Base-by-base conservation (phyloP, 2,113 vertebrate genomes). In the Calonectris borealis region DNA sequence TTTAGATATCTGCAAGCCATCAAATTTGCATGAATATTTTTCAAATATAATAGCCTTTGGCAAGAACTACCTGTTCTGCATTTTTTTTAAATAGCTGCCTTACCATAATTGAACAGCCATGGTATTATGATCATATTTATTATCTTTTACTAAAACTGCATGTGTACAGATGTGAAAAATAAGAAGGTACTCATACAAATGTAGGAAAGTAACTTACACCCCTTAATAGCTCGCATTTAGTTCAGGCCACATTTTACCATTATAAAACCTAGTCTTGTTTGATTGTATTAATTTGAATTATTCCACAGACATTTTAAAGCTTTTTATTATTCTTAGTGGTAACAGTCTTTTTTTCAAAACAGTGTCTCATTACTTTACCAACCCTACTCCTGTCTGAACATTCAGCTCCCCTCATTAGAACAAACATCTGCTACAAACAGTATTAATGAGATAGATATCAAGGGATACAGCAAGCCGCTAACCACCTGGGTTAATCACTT, bases 341-440 rank as follows among this genome's bases (percentile, higher is more conserved):
- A 94, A 29, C 38, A 64, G 72, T 62, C 75, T 88, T 90, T 92
- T 79, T 62, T 84, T 40, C 38, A 78, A 82, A 72, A 95, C 83
- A 54, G 85, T 18, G 16, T 88, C 91, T 97, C 88, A 96, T 97
- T 97, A 97, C 93, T 81, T 95, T 75, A 94, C 73, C 60, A 83
- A 61, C 86, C 78, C 82, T 86, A 92, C 70, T 96, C 88, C 90
- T 94, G 88, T 84, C 93, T 97, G 95, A 98, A 97, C 91, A 94
- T 95, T 96, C 92, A 88, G 94, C 94, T 98, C 85, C 61, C 76
- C 93, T 98, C 96, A 98, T 97, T 97, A 98, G 93, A 97, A 95
- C 77, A 97, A 98, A 97, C 97, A 98, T 96, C 97, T 98, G 96
- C 95, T 97, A 95, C 95, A 95, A 97, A 93, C 77, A 87, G 91